Evolutionary conservation across 1,140 invertebrate species (phyloP).

Genomic region (Papilio helenus): DNA sequence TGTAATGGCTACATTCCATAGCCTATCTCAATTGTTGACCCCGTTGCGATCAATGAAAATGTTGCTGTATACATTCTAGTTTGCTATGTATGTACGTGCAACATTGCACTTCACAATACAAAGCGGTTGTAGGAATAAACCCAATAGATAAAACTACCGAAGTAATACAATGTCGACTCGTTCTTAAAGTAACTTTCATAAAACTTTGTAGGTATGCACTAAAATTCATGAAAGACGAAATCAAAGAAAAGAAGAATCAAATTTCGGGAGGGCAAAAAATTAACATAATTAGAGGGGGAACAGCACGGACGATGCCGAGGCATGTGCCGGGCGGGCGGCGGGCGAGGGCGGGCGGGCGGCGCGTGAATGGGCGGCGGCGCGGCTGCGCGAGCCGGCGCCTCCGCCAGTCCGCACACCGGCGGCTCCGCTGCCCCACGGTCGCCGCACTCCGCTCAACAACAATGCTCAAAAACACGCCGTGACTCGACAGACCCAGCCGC

Average conservation of each 20-base stretch:
- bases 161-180: neutral
- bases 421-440: conserved; percentile 81
- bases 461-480: conserved; percentile 79
- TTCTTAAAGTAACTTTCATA: neutral
- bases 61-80: neutral
- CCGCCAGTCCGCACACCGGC: conserved; percentile 81
- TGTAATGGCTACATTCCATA: conserved; percentile 67
- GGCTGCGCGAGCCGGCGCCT: conserved; percentile 64
- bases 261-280: conserved; percentile 44
- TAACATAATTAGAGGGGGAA: conserved; percentile 57
- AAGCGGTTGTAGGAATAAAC: neutral
- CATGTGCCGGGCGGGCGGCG: conserved; percentile 43
- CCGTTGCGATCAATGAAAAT: conserved; percentile 44
- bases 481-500: conserved; percentile 66
- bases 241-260: conserved; percentile 3
- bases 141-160: no score
- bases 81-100: neutral
- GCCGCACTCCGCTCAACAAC: conserved; percentile 80
- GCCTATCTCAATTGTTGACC: conserved; percentile 63
- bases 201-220: neutral
- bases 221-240: conserved; percentile 23
- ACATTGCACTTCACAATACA: neutral
- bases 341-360: conserved; percentile 51
- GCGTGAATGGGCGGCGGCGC: conserved; percentile 70
- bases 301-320: conserved; percentile 46